Base-by-base conservation (phyloP, 1,140 invertebrate species). In the Pseudomyrmex sp. region DNA sequence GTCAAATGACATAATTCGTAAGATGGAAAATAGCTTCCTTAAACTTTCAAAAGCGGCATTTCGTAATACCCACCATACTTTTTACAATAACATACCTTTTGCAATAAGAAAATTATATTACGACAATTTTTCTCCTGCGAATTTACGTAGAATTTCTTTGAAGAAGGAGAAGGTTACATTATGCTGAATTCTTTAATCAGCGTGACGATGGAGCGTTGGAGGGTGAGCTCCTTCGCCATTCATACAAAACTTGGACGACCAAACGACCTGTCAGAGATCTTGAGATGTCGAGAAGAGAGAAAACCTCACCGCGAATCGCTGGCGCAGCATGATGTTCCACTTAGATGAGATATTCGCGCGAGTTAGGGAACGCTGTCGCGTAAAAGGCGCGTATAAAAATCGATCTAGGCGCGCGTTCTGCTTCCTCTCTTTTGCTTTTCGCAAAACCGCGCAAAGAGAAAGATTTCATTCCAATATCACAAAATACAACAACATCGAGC, bases 281-380 rank as follows among this genome's bases (percentile, higher is more conserved):
- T 48, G 65, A 79, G 52, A 79, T 58, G 75, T 79, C 50, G 46
- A 56, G 75, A 48, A 70, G 50, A 52, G 66, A 66, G 58, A 79
- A 79, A 79, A 12, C 13, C 52, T 66, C 50, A 8, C 15, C 12
- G 62, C 52, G 62, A 79, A 59, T 70, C 44, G 76, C 54, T 46
- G 52, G 52, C 65, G 9, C 69, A 56, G 63, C 65, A 58, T 23
- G 75, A 79, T 79, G 75, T 69, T 58, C 63, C 65, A 69, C 65
- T 79, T 79, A 69, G 75, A 69, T 69, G 75, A 69, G 63, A 79
- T 79, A 79, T 79, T 79, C 65, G 65, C 66, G 61, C 65, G 10
- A 20, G 65, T 79, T 70, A 70, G 65, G 48, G 59, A 79, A 59
- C 35, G 20, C 13, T 58, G 59, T 70, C 54, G 65, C 20, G 10